Conservation (phyloP, 35 echinoderm and acorn worm species). For the Ophioderma brevispina region DNA sequence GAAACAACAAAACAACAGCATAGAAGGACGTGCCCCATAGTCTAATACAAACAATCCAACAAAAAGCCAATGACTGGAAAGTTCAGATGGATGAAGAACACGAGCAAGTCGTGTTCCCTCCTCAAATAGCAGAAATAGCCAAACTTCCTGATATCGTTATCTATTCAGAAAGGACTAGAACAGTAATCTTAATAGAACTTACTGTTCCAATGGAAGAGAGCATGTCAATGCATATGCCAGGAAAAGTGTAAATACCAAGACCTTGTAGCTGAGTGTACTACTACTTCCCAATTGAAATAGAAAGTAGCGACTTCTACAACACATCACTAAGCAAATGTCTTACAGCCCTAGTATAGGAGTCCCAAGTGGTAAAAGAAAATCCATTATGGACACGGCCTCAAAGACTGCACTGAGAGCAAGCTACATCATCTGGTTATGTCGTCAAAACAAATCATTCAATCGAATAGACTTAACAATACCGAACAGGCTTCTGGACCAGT, state of each 20-base stretch:
- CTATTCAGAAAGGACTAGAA: neutral
- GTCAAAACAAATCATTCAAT: neutral
- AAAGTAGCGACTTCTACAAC: neutral
- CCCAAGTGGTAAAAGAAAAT: neutral
- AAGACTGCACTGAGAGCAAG: neutral
- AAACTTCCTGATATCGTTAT: neutral
- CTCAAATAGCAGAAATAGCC: neutral
- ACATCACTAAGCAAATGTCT: neutral
- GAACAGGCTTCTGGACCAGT: neutral
- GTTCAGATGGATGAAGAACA: constrained; percentile 13
- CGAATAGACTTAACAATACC: neutral
- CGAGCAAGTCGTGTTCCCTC: neutral
- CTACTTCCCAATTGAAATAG: constrained; percentile 6
- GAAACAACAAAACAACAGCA: no score
- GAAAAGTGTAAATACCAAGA: neutral
- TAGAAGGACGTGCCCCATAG: no score
- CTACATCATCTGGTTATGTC: neutral
- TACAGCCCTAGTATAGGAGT: neutral
- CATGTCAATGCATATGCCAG: neutral
- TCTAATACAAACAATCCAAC: no score
- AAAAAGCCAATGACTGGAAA: no score
- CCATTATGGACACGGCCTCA: neutral
- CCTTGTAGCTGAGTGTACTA: neutral
- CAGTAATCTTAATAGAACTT: neutral
- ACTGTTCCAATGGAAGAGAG: neutral